Percentiles rank a stretch among this genome's conserved stretches.
Conservation (phyloP, 1,140 invertebrate genomes). For the Eulimnadia texana region DNA sequence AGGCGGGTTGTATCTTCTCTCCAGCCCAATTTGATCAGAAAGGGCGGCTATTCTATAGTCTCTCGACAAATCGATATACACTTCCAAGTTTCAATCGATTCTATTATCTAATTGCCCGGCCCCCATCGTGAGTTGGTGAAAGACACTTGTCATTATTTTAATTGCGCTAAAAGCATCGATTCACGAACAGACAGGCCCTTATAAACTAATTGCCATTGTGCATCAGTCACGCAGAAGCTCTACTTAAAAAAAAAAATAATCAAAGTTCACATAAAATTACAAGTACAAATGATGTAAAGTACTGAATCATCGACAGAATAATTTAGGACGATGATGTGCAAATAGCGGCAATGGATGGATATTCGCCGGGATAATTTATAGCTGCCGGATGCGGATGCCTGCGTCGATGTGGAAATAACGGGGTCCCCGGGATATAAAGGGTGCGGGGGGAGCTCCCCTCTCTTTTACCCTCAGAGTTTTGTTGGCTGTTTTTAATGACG, state of each 20-base stretch:
- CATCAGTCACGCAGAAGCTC: too few relatives aligned
- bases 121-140: too few relatives aligned
- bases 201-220: too few relatives aligned
- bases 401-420: neutral
- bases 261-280: neutral
- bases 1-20: neutral
- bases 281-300: too few relatives aligned
- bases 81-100: neutral
- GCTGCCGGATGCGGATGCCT: neutral
- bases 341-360: neutral
- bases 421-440: neutral
- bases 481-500: neutral
- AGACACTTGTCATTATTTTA: neutral
- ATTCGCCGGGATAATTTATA: neutral
- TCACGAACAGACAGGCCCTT: neutral
- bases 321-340: too few relatives aligned
- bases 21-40: neutral
- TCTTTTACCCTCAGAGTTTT: too few relatives aligned
- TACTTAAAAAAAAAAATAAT: too few relatives aligned
- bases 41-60: too few relatives aligned
- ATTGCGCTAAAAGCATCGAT: neutral
- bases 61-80: neutral
- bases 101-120: neutral
- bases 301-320: too few relatives aligned
- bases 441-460: neutral